Conservation (phyloP, 2,888 invertebrate species). For the Argyresthia goedartella region DNA sequence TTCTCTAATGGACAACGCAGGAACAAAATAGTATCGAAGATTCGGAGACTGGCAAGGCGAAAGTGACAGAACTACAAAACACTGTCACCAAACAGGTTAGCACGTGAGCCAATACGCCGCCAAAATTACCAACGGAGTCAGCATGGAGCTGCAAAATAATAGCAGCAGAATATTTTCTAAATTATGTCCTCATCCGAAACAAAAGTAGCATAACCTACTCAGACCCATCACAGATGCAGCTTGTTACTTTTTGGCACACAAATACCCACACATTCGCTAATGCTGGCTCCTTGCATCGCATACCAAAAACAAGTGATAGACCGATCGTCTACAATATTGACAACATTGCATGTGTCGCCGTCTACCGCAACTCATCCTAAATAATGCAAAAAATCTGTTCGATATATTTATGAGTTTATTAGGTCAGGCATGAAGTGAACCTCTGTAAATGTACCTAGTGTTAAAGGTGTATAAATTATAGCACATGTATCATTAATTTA, state of each 20-base stretch:
- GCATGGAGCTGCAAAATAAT: neutral
- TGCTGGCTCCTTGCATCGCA: conserved; percentile 1
- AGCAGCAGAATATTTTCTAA: conserved; percentile 11
- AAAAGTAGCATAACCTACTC: too few relatives aligned
- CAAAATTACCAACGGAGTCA: neutral
- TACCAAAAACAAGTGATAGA: conserved; percentile 14
- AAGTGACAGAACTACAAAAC: conserved; percentile 85
- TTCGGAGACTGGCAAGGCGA: conserved; percentile 48
- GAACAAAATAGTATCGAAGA: conserved; percentile 59
- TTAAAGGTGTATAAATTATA: too few relatives aligned
- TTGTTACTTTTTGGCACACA: too few relatives aligned
- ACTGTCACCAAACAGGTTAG: conserved; percentile 90
- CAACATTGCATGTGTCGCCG: conserved; percentile 35
- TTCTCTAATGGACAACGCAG: conserved; percentile 46
- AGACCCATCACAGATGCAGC: too few relatives aligned
- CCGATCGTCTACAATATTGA: conserved; percentile 17
- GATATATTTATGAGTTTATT: neutral
- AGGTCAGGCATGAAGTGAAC: too few relatives aligned
- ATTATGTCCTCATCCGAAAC: conserved; percentile 7
- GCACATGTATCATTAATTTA: too few relatives aligned
- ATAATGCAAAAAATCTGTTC: neutral
- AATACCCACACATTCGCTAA: neutral
- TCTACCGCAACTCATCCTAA: conserved; percentile 8
- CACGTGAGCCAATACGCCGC: neutral
- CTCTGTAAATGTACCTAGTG: too few relatives aligned